Conservation (phyloP, 92 coral and sea anemone species). For the Porites cylindrica region DNA sequence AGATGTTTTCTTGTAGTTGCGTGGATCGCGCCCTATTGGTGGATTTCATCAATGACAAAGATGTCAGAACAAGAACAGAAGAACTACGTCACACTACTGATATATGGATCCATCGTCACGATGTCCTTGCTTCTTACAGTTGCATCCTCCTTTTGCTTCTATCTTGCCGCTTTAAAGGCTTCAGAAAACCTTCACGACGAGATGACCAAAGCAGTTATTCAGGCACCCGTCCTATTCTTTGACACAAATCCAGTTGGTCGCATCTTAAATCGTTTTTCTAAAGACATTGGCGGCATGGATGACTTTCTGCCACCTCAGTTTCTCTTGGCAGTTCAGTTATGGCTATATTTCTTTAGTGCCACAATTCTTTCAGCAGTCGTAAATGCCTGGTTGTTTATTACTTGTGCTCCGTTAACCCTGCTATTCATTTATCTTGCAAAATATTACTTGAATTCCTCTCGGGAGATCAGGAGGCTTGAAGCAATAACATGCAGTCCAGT, state of each 20-base stretch:
- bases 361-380: conserved; percentile 12
- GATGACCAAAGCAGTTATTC: conserved; percentile 30
- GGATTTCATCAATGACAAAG: conserved; percentile 33
- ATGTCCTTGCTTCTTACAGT: conserved; percentile 1
- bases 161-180: conserved; percentile 24
- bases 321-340: conserved; percentile 9
- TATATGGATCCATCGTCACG: conserved; percentile 31
- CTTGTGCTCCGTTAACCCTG: conserved; percentile 53
- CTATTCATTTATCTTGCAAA: conserved; percentile 75
- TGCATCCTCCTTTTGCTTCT: conserved; percentile 21
- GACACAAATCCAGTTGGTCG: conserved; percentile 46
- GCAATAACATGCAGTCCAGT: conserved; percentile 63
- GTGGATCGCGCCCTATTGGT: conserved; percentile 33
- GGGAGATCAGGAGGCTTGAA: conserved; percentile 87
- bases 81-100: conserved; percentile 11
- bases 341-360: neutral
- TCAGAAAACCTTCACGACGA: conserved; percentile 32
- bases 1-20: neutral
- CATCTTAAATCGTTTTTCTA: conserved; percentile 46
- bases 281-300: conserved; percentile 33
- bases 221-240: conserved; percentile 43
- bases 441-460: conserved; percentile 78
- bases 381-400: conserved; percentile 31
- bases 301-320: conserved; percentile 29
- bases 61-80: conserved; percentile 30